Evolutionary conservation across 2,797 vertebrate genomes (phyloP).

Genomic region (Perdix hodgsoniae): DNA sequence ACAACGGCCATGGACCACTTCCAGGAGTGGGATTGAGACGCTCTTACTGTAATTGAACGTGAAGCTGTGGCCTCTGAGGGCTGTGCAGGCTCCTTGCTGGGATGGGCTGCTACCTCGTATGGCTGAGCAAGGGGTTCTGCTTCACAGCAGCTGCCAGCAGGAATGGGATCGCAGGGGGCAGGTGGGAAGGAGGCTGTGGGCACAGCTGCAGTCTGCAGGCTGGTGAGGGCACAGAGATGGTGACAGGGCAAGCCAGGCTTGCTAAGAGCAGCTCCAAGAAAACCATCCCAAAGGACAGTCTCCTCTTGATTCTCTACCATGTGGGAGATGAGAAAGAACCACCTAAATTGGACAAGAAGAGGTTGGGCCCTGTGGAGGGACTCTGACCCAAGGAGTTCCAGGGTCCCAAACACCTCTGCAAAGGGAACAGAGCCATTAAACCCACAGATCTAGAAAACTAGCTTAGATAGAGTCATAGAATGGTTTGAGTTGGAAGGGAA

Average conservation of each 20-base stretch:
- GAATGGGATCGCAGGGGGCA: rapidly evolving
- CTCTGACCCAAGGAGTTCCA: not conserved
- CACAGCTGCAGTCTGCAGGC: rapidly evolving
- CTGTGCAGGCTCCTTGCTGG: rapidly evolving
- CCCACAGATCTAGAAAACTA: not conserved
- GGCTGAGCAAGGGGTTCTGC: not conserved
- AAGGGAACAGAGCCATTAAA: not conserved
- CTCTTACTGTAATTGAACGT: not conserved
- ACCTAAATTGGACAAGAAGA: not conserved
- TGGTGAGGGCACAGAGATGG: not conserved
- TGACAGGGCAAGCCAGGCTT: not conserved
- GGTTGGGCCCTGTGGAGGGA: not conserved
- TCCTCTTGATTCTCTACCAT: rapidly evolving
- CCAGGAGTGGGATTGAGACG: not conserved
- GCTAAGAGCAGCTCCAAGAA: rapidly evolving
- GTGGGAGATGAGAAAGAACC: not conserved
- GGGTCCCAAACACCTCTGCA: rapidly evolving
- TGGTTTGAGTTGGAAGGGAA: too few relatives aligned
- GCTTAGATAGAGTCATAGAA: not conserved
- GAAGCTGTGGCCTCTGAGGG: not conserved
- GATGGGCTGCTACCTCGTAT: not conserved
- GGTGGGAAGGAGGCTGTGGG: rapidly evolving
- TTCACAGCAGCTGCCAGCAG: not conserved
- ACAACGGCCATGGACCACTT: not conserved
- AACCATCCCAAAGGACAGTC: not conserved